phyloP scores from a whole-genome alignment of 1,140 invertebrate species.

The Tetragonula clypearis region DNA sequence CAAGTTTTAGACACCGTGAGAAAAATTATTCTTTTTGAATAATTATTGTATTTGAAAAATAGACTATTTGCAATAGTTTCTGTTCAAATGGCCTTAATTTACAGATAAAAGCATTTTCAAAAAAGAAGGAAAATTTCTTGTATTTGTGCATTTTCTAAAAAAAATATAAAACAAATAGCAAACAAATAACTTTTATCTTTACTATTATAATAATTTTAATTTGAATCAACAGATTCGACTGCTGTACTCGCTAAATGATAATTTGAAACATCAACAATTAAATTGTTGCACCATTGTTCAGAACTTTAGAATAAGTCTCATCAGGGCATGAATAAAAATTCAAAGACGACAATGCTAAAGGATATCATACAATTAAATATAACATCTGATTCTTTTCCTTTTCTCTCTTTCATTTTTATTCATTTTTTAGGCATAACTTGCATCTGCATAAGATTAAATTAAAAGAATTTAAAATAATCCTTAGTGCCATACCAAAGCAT shows the following conservation, averaged over 20 bases:
- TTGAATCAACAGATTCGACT: constrained; percentile 33
- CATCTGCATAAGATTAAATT: constrained; percentile 21
- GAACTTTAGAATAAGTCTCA: constrained; percentile 15
- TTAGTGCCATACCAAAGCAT: constrained; percentile 72
- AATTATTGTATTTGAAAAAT: background rate
- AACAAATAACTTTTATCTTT: background rate
- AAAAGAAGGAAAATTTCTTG: constrained; percentile 17
- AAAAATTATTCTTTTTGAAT: constrained; percentile 18
- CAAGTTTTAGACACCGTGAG: background rate
- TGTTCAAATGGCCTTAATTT: constrained; percentile 76
- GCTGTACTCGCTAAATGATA: background rate
- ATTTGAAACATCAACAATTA: constrained; percentile 10
- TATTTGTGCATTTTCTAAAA: constrained; percentile 33
- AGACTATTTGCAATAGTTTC: constrained; percentile 65
- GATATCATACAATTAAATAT: constrained; percentile 4
- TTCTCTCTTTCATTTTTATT: background rate
- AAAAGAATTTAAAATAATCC: constrained; percentile 60
- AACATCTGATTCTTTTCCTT: background rate
- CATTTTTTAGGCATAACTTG: constrained; percentile 18
- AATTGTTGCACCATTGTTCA: constrained; percentile 1
- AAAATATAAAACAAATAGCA: background rate
- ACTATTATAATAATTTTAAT: background rate
- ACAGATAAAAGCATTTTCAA: constrained; percentile 51
- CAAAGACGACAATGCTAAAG: background rate
- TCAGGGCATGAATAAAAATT: constrained; percentile 25